These are phyloP conservation scores for Melieria crassipennis DNA, from an alignment of 2,888 invertebrate species.

Conservation along the genomic window DNA sequence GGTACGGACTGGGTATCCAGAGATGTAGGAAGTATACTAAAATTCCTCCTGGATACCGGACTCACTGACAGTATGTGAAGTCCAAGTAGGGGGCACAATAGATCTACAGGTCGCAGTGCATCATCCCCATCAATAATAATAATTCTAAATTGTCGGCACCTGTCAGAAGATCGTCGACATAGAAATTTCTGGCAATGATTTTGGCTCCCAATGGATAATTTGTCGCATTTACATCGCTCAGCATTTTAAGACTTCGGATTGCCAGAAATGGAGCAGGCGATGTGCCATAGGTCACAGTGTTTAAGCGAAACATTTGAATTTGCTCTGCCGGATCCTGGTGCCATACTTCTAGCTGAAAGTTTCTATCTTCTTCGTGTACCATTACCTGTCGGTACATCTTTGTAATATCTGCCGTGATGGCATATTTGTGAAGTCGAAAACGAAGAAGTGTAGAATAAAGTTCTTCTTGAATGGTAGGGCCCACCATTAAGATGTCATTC, in stretches of 20 bases:
- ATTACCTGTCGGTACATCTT: slow-evolving; percentile 31
- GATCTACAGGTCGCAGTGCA: too few relatives aligned
- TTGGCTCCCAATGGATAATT: slow-evolving; percentile 37
- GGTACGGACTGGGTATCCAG: too few relatives aligned
- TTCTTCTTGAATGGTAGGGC: slow-evolving; percentile 20
- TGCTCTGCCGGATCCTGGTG: slow-evolving; percentile 5
- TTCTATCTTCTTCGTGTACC: slow-evolving; percentile 20
- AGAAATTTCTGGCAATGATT: slow-evolving; percentile 37
- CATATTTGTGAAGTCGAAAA: neutral
- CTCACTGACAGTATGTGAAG: too few relatives aligned
- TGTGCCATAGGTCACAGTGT: slow-evolving; percentile 34
- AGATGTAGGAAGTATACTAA: too few relatives aligned
- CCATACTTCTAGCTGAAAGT: slow-evolving; percentile 28
- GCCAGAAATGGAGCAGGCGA: slow-evolving; percentile 37
- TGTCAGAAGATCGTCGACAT: slow-evolving; percentile 42
- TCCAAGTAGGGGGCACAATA: too few relatives aligned
- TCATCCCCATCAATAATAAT: too few relatives aligned
- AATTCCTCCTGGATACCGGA: too few relatives aligned
- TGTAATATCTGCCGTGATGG: slow-evolving; percentile 20
- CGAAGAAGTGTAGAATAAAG: neutral
- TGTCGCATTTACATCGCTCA: slow-evolving; percentile 30
- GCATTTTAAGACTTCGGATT: slow-evolving; percentile 26
- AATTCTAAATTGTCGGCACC: slow-evolving; percentile 29
- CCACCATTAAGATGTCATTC: slow-evolving; percentile 40
- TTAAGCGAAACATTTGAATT: slow-evolving; percentile 19